Percentiles rank a stretch among this genome's conserved stretches.
These are phyloP conservation scores for Smittia aterrima DNA, from an alignment of 2,888 invertebrate genomes.

Conservation along the genomic window DNA sequence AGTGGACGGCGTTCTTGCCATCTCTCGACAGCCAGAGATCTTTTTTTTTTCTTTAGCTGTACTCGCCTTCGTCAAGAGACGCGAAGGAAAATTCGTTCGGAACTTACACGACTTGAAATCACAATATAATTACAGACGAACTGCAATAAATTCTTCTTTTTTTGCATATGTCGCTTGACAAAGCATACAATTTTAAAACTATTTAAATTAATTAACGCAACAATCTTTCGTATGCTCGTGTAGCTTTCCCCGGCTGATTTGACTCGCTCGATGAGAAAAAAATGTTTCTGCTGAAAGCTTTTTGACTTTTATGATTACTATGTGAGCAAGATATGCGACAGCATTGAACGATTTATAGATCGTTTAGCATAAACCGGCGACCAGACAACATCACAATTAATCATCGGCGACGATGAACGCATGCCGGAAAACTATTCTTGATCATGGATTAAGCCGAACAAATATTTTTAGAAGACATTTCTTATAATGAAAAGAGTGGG, in stretches of 20 bases:
- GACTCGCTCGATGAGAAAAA: neutral
- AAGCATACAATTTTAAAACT: neutral
- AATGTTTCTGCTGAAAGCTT: neutral
- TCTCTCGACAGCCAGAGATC: neutral
- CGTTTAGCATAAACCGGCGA: neutral
- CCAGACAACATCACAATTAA: neutral
- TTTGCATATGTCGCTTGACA: neutral
- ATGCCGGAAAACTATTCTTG: slow-evolving; percentile 9
- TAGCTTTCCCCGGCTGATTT: neutral
- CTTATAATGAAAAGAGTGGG: no score
- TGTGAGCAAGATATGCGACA: neutral
- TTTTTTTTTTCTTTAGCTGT: neutral
- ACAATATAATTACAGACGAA: neutral
- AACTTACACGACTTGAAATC: neutral
- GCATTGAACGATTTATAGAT: neutral
- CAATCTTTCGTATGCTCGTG: neutral
- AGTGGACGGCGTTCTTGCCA: neutral
- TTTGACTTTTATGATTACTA: neutral
- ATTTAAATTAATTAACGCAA: neutral
- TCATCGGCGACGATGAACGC: neutral
- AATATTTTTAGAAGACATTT: neutral
- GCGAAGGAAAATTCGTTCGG: neutral
- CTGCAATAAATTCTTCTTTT: no score
- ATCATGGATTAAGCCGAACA: neutral
- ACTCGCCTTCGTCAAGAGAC: neutral